These are phyloP conservation scores for Gorsachius magnificus DNA, from an alignment of 2,797 vertebrate genomes.

Conservation along the genomic window DNA sequence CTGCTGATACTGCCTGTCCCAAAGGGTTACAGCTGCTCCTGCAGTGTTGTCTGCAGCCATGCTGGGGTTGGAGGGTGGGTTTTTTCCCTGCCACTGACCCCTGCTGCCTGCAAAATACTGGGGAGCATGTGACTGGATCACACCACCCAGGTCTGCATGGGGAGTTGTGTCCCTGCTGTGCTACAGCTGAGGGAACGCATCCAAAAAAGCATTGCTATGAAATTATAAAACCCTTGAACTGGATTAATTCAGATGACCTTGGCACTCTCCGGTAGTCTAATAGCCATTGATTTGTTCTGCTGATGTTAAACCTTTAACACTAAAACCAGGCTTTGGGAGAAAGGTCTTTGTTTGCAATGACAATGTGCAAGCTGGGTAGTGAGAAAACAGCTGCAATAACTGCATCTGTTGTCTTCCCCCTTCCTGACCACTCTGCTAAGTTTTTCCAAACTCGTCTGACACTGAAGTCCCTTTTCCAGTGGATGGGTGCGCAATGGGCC, in stretches of 20 bases:
- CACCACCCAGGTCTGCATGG: accelerated
- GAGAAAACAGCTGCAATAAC: neutral
- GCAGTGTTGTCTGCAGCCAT: accelerated
- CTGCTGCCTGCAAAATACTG: accelerated
- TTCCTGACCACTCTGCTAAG: neutral
- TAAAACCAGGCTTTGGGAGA: neutral
- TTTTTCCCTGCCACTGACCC: neutral
- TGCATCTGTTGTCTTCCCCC: neutral
- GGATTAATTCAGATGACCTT: neutral
- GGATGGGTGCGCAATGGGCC: neutral
- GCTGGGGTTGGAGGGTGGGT: accelerated
- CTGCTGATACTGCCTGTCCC: accelerated
- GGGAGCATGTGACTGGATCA: neutral
- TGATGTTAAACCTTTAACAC: neutral
- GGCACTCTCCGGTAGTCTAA: neutral
- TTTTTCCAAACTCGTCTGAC: neutral
- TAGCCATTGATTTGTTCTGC: neutral
- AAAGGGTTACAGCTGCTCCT: neutral
- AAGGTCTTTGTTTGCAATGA: neutral
- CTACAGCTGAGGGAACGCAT: neutral
- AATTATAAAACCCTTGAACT: neutral
- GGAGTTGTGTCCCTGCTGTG: accelerated
- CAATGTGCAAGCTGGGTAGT: accelerated
- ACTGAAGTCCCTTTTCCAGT: neutral
- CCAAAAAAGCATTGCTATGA: neutral